Conservation (phyloP, 2,113 vertebrate genomes). For the Petromus typicus region DNA sequence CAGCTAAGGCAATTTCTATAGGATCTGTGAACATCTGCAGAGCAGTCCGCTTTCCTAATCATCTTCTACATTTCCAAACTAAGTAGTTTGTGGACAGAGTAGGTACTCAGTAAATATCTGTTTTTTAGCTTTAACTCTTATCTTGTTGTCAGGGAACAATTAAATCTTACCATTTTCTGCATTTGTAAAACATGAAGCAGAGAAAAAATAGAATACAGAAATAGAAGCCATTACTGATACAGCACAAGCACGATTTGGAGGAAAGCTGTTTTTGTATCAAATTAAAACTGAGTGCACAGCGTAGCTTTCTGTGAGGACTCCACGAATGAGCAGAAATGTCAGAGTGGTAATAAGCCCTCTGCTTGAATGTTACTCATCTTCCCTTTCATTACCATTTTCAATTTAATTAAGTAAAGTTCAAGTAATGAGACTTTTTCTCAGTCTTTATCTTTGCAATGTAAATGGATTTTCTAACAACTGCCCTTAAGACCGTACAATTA, state of each 20-base stretch:
- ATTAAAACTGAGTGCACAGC: background rate
- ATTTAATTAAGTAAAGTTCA: conserved; percentile 83
- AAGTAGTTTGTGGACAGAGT: background rate
- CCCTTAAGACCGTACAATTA: conserved; percentile 68
- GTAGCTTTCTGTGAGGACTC: conserved; percentile 65
- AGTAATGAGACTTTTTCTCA: conserved; percentile 81
- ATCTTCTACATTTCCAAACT: background rate
- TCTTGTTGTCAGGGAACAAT: conserved; percentile 64
- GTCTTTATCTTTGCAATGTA: conserved; percentile 80
- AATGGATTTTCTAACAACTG: conserved; percentile 80
- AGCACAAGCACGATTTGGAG: conserved; percentile 58
- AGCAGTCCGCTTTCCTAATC: background rate
- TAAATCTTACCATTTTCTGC: conserved; percentile 61
- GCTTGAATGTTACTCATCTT: conserved; percentile 75
- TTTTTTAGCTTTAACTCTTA: conserved; percentile 20
- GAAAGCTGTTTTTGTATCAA: conserved; percentile 64
- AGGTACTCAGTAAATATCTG: conserved; percentile 11
- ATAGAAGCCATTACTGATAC: conserved; percentile 72
- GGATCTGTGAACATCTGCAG: background rate
- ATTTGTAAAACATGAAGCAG: conserved; percentile 73
- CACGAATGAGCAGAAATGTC: conserved; percentile 72
- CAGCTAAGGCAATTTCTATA: background rate
- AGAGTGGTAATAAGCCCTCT: conserved; percentile 64
- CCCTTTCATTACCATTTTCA: conserved; percentile 75
- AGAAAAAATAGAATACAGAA: conserved; percentile 66